Conservation (phyloP, 2,113 vertebrate species). For the Gallinago media region DNA sequence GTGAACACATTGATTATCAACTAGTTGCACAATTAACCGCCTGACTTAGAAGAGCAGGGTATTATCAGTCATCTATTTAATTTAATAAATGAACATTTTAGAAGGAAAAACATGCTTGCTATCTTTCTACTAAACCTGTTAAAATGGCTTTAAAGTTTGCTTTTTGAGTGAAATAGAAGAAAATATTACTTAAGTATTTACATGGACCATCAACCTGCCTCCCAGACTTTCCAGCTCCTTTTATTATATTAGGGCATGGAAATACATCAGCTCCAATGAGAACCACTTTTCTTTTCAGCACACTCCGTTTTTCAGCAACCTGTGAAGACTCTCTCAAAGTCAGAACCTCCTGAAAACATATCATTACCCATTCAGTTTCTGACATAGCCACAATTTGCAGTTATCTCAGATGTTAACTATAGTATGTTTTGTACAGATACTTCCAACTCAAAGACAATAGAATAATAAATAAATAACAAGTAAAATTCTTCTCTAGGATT, state of each 20-base stretch:
- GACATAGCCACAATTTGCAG: accelerated
- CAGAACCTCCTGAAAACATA: background rate
- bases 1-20: background rate
- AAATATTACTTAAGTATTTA: background rate
- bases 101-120: background rate
- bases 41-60: background rate
- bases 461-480: background rate
- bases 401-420: background rate
- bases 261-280: background rate
- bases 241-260: background rate
- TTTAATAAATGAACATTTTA: background rate
- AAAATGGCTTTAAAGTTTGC: background rate
- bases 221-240: background rate
- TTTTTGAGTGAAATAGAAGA: background rate
- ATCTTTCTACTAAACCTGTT: background rate
- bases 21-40: background rate
- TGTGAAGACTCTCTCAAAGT: background rate
- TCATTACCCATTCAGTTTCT: background rate
- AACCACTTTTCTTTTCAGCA: background rate
- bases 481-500: background rate
- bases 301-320: background rate
- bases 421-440: background rate
- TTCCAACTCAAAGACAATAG: background rate
- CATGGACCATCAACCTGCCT: accelerated
- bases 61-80: background rate